These are phyloP conservation scores for Scaptomyza graminum DNA, from an alignment of 1,140 invertebrate species.

Conservation along the genomic window DNA sequence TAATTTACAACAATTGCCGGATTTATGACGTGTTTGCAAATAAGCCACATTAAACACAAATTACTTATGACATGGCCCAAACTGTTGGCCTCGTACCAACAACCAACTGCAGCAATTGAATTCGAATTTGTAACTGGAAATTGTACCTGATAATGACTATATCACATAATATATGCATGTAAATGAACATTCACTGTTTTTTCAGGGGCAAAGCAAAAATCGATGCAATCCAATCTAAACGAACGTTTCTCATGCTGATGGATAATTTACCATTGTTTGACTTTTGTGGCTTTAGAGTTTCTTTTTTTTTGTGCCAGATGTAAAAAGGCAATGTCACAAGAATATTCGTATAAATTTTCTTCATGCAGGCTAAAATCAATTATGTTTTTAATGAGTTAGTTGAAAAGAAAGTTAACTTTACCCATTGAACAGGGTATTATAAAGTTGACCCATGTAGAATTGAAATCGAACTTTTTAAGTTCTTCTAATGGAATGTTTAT, in stretches of 20 bases:
- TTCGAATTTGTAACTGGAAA: neutral
- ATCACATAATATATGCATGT: neutral
- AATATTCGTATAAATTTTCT: neutral
- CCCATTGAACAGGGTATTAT: neutral
- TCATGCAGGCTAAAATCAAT: neutral
- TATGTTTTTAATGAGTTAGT: too few species aligned
- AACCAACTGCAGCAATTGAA: conserved; percentile 3
- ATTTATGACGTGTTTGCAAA: conserved; percentile 20
- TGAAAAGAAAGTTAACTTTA: too few species aligned
- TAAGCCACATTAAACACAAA: neutral
- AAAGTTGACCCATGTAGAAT: neutral
- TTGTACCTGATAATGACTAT: neutral
- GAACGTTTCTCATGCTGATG: conserved; percentile 15
- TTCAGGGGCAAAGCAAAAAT: conserved; percentile 10
- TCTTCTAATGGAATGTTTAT: conserved; percentile 15
- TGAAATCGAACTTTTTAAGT: neutral
- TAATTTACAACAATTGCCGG: conserved; percentile 27
- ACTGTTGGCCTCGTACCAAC: neutral
- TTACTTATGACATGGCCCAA: neutral
- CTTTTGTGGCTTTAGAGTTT: neutral
- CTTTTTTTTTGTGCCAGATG: too few species aligned
- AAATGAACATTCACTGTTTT: neutral
- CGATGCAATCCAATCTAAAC: conserved; percentile 18
- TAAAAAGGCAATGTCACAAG: too few species aligned
- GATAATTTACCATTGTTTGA: conserved; percentile 4